Percentiles rank a stretch among this genome's conserved stretches.
Evolutionary conservation across 2,113 vertebrate species (phyloP).

Genomic region (Chrysemys picta): DNA sequence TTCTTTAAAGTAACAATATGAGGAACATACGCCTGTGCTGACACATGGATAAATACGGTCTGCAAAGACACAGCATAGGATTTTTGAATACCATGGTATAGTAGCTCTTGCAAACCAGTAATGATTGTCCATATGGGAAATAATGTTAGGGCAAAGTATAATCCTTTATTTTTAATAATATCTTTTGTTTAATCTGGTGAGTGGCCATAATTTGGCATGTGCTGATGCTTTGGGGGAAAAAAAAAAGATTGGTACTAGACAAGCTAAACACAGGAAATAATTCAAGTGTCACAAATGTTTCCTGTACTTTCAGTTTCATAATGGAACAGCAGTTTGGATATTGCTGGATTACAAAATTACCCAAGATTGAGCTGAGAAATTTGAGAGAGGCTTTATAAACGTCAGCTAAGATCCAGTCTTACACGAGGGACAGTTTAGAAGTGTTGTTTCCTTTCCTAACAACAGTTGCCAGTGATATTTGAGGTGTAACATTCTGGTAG

Average conservation of each 20-base stretch:
- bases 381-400: not conserved
- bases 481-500: not conserved
- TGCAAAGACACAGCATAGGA: not conserved
- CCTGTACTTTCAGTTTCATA: not conserved
- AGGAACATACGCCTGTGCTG: not conserved
- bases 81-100: not conserved
- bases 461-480: accelerated
- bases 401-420: not conserved
- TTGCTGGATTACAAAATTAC: not conserved
- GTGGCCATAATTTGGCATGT: not conserved
- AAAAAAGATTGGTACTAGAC: not conserved
- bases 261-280: not conserved
- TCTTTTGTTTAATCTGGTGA: not conserved
- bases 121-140: not conserved
- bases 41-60: accelerated
- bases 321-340: accelerated
- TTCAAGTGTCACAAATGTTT: not conserved
- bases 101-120: not conserved
- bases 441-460: not conserved
- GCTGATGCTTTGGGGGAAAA: not conserved
- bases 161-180: not conserved
- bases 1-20: accelerated
- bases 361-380: not conserved
- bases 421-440: not conserved
- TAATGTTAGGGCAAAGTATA: not conserved